A percentile compares a stretch with the other conserved stretches of the same genome.
Conservation (phyloP, 2,888 invertebrate species). For the Oligia fasciuncula region DNA sequence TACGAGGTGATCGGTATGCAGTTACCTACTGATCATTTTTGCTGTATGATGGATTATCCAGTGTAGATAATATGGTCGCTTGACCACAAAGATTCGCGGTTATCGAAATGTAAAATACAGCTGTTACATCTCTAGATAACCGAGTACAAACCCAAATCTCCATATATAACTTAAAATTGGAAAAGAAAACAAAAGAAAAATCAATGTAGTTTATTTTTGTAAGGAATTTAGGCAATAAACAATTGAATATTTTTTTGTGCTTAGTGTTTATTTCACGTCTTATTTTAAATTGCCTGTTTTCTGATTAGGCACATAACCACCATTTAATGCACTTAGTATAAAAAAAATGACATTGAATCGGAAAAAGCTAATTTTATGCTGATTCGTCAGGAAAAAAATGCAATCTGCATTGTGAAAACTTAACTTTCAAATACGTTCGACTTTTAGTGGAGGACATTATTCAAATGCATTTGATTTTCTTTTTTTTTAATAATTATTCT, state of each 20-base stretch:
- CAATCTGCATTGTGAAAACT: slow-evolving; percentile 36
- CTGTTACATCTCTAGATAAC: neutral
- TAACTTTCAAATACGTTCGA: slow-evolving; percentile 34
- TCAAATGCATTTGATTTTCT: slow-evolving; percentile 6
- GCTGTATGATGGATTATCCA: slow-evolving; percentile 32
- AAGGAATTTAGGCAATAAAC: neutral
- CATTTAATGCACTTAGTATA: slow-evolving; percentile 20
- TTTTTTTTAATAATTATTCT: neutral
- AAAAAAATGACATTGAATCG: slow-evolving; percentile 50
- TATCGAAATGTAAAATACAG: neutral
- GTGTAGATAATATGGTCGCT: neutral
- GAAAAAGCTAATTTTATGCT: slow-evolving; percentile 50
- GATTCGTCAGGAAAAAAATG: slow-evolving; percentile 26
- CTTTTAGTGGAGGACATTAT: slow-evolving; percentile 12
- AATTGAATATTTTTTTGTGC: neutral
- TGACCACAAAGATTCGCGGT: neutral
- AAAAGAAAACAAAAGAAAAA: neutral
- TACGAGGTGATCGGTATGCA: slow-evolving; percentile 52
- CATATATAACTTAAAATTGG: slow-evolving; percentile 7
- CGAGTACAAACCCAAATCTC: neutral
- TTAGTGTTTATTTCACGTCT: slow-evolving; percentile 5
- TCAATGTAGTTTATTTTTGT: neutral
- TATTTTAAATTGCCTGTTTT: slow-evolving; percentile 35
- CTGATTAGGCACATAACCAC: slow-evolving; percentile 39
- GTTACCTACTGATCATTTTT: slow-evolving; percentile 39